phyloP scores from a whole-genome alignment of 2,888 invertebrate genomes.

The Drosophila dives region DNA sequence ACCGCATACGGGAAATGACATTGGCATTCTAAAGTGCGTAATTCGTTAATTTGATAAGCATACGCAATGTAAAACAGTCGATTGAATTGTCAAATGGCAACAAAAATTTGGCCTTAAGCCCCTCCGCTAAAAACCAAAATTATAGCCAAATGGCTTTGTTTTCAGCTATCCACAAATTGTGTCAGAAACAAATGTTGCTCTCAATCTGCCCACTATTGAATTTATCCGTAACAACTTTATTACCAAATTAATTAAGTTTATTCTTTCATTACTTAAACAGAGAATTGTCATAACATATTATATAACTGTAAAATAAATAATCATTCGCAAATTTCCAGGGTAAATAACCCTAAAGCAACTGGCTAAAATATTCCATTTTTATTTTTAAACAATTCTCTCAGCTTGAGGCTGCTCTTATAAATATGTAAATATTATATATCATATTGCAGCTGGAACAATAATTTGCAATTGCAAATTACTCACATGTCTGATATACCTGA shows the following conservation, averaged over 20 bases:
- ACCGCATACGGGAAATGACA: slow-evolving; percentile 69
- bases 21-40: slow-evolving; percentile 65
- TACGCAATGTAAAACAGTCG: slow-evolving; percentile 66
- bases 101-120: slow-evolving; percentile 30
- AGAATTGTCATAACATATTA: neutral
- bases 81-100: slow-evolving; percentile 54
- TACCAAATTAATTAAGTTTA: neutral
- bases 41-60: slow-evolving; percentile 79
- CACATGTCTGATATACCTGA: slow-evolving; percentile 16
- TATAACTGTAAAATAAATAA: neutral
- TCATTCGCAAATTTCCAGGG: neutral
- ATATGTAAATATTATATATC: too few relatives aligned
- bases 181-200: neutral
- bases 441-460: slow-evolving; percentile 44
- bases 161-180: slow-evolving; percentile 12
- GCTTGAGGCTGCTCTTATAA: neutral
- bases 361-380: neutral
- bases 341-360: neutral
- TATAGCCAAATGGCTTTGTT: slow-evolving; percentile 23
- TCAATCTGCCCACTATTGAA: neutral
- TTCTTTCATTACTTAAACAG: neutral
- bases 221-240: neutral
- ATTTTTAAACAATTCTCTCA: neutral
- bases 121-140: slow-evolving; percentile 23
- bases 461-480: slow-evolving; percentile 63